phyloP scores from a whole-genome alignment of 2,113 vertebrate species.

The Sinocyclocheilus anophthalmus region DNA sequence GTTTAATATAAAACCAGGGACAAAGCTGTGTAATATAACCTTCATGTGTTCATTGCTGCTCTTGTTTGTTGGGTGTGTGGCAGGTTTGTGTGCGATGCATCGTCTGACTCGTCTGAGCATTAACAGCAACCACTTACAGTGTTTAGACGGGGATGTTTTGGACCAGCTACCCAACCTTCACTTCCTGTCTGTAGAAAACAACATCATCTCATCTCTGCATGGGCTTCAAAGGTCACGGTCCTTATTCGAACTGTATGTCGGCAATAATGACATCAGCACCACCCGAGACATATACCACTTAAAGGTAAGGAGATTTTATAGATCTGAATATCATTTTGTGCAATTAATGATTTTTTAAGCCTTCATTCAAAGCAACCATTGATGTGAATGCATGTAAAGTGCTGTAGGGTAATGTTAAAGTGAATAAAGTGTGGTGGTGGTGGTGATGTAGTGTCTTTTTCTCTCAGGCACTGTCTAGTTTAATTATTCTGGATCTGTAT shows the following conservation, averaged over 20 bases:
- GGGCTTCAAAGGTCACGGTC: conserved; percentile 77
- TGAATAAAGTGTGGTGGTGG: neutral
- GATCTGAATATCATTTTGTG: neutral
- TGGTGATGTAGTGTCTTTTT: neutral
- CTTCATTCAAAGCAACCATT: neutral
- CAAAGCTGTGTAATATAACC: neutral
- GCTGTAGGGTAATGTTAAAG: neutral
- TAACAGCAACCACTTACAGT: conserved; percentile 81
- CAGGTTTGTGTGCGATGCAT: conserved; percentile 79
- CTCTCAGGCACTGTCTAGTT: conserved; percentile 76
- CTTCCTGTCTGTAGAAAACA: conserved; percentile 84
- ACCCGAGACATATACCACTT: conserved; percentile 82
- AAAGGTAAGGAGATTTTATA: conserved; percentile 70
- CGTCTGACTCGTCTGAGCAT: conserved; percentile 78
- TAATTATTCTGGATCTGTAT: conserved; percentile 83
- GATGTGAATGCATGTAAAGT: neutral
- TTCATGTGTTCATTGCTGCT: conserved; percentile 47
- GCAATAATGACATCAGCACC: conserved; percentile 80
- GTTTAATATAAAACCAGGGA: neutral
- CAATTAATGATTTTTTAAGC: neutral
- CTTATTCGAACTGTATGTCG: conserved; percentile 84
- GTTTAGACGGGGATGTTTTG: conserved; percentile 74
- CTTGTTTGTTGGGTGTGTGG: conserved; percentile 56
- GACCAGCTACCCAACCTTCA: conserved; percentile 79
- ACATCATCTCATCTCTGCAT: conserved; percentile 77